phyloP scores from a whole-genome alignment of 2,797 vertebrate species.

The Fundulus diaphanus region DNA sequence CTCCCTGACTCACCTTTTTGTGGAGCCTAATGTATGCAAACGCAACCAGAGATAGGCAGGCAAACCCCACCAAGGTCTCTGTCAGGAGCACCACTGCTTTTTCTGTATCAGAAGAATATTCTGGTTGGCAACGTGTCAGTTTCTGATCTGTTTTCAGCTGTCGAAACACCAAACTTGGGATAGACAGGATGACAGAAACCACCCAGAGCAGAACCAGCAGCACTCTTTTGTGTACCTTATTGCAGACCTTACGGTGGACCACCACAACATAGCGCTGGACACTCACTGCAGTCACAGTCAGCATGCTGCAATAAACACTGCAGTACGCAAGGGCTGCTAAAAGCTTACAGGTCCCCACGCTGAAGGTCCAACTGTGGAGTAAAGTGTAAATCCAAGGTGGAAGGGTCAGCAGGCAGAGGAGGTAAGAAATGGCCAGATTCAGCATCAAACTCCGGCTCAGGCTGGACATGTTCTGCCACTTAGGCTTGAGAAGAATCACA shows the following conservation, averaged over 20 bases:
- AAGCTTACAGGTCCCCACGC: conserved; percentile 5
- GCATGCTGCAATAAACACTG: conserved; percentile 21
- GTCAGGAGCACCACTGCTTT: not conserved
- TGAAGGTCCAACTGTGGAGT: conserved; percentile 46
- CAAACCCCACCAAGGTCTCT: conserved; percentile 6
- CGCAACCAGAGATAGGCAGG: not conserved
- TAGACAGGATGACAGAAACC: conserved; percentile 13
- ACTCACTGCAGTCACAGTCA: conserved; percentile 56
- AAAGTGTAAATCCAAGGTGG: conserved; percentile 60
- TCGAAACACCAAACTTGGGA: conserved; percentile 5
- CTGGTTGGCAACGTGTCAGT: rapidly evolving
- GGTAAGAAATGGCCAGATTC: conserved; percentile 63
- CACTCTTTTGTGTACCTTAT: not conserved
- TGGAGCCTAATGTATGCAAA: conserved; percentile 26
- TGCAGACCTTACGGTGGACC: conserved; percentile 11
- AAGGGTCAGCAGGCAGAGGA: conserved; percentile 57
- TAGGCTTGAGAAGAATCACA: conserved; percentile 45
- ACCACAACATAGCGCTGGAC: conserved; percentile 68
- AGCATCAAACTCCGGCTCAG: conserved; percentile 65
- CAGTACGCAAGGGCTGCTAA: not conserved
- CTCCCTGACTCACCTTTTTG: conserved; percentile 17
- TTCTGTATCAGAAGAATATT: not conserved
- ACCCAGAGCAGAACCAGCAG: conserved; percentile 43
- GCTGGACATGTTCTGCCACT: conserved; percentile 43
- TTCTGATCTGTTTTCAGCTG: not conserved